A percentile compares a stretch with the other conserved stretches of the same genome.
phyloP scores from a whole-genome alignment of 2,113 vertebrate species.

The Callorhinus ursinus region DNA sequence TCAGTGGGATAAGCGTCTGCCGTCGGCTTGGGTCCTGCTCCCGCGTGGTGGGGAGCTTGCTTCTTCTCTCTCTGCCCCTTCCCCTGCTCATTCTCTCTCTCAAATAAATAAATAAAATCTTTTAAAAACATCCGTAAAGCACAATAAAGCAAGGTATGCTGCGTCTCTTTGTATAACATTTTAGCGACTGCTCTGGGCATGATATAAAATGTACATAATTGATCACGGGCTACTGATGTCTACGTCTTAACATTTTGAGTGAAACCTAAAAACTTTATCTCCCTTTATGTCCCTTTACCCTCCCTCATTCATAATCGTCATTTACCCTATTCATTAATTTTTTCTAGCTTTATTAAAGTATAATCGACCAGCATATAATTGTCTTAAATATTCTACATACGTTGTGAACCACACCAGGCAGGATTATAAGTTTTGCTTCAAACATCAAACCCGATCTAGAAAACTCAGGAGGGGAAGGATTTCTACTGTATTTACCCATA shows the following conservation, averaged over 20 bases:
- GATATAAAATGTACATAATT: background rate
- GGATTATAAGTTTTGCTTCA: constrained; percentile 14
- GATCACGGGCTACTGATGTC: background rate
- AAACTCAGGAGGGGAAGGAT: background rate
- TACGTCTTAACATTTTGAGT: background rate
- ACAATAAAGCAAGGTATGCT: background rate
- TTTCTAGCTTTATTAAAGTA: background rate
- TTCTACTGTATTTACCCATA: background rate
- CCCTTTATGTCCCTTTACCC: background rate
- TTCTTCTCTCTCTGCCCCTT: background rate
- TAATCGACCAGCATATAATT: background rate
- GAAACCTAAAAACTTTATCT: background rate
- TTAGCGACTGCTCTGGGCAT: background rate
- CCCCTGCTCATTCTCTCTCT: no score
- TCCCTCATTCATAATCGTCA: background rate
- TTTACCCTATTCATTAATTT: background rate
- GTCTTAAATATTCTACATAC: background rate
- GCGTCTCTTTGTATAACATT: background rate
- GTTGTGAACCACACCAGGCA: background rate
- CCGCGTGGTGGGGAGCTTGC: no score
- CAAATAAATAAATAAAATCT: background rate
- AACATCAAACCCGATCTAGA: background rate
- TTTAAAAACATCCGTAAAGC: background rate
- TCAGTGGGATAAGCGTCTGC: background rate
- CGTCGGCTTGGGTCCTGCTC: no score